Conservation (phyloP, 2,797 vertebrate species). For the Girardinus metallicus region DNA sequence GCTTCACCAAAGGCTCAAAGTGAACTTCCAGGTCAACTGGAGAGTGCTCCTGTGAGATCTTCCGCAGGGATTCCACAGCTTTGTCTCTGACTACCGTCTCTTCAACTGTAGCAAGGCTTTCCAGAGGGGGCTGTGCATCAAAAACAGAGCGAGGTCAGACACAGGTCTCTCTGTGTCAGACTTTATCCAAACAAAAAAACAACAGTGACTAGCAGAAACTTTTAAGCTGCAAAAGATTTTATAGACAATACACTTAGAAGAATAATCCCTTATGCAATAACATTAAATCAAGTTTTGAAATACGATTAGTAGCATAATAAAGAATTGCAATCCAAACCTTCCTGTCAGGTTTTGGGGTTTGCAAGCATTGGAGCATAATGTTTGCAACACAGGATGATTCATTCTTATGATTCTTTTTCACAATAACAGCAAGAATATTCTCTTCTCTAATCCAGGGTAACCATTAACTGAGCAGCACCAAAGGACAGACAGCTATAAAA, state of each 20-base stretch:
- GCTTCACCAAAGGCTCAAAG: constrained; percentile 88
- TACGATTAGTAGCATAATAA: neutral
- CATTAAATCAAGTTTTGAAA: neutral
- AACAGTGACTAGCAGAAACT: neutral
- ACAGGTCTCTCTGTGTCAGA: neutral
- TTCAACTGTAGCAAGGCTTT: constrained; percentile 89
- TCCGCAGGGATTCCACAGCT: constrained; percentile 87
- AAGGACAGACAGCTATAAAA: neutral
- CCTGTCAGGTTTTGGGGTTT: neutral
- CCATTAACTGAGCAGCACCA: neutral
- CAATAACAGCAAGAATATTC: neutral
- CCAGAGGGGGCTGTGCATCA: constrained; percentile 82
- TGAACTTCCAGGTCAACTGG: constrained; percentile 89
- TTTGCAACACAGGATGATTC: neutral
- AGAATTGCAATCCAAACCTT: neutral
- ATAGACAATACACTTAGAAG: neutral
- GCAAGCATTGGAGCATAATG: neutral
- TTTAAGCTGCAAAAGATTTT: neutral
- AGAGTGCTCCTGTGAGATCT: constrained; percentile 89
- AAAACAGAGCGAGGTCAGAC: neutral
- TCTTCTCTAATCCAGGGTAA: neutral
- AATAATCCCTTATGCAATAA: neutral
- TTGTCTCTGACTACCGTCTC: constrained; percentile 89
- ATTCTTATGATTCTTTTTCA: neutral
- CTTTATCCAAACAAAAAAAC: neutral